These are phyloP conservation scores for Elachura formosa DNA, from an alignment of 2,113 vertebrate genomes.

Conservation along the genomic window DNA sequence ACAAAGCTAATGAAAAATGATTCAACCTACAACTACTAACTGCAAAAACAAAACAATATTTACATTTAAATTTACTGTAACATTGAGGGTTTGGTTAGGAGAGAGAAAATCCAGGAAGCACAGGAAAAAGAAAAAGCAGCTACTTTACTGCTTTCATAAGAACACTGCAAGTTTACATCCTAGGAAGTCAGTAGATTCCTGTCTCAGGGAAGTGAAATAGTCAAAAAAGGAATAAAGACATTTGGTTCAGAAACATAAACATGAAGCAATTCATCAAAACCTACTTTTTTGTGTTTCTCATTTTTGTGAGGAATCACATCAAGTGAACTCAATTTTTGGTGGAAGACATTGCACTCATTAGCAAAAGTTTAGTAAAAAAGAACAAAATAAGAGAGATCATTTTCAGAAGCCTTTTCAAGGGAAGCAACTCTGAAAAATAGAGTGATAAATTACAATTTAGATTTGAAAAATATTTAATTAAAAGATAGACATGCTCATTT, in stretches of 20 bases:
- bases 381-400: background rate
- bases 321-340: background rate
- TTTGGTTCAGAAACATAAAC: background rate
- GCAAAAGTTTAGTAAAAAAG: background rate
- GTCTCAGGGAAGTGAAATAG: background rate
- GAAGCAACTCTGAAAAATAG: background rate
- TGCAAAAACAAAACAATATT: conserved; percentile 32
- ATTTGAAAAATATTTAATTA: background rate
- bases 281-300: background rate
- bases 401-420: background rate
- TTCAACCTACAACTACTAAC: conserved; percentile 55
- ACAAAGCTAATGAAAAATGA: conserved; percentile 53
- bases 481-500: background rate
- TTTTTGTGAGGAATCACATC: background rate
- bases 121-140: conserved; percentile 1
- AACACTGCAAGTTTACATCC: background rate
- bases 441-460: background rate
- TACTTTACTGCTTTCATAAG: background rate
- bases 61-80: conserved; percentile 48
- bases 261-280: background rate
- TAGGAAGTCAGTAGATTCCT: background rate
- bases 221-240: background rate
- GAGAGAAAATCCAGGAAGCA: background rate
- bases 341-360: background rate
- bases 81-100: background rate